phyloP scores from a whole-genome alignment of 2,113 vertebrate species.

The Ia io region DNA sequence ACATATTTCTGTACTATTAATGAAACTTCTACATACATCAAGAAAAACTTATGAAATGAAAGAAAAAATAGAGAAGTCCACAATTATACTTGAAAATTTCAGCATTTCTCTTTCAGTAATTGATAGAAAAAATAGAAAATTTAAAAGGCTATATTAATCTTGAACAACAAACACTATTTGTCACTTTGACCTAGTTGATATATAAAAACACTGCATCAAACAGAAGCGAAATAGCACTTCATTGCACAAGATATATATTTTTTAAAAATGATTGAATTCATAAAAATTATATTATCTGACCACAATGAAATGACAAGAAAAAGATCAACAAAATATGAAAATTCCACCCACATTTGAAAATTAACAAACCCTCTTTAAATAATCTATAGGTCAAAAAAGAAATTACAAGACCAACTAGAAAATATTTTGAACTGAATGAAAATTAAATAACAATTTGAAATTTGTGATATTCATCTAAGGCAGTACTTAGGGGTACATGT shows the following conservation, averaged over 20 bases:
- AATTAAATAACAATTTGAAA: neutral
- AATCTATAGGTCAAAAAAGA: neutral
- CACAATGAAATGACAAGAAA: neutral
- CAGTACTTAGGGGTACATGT: neutral
- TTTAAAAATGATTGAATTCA: neutral
- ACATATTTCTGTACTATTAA: neutral
- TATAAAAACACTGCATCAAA: neutral
- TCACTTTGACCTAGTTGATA: neutral
- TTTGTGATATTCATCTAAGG: neutral
- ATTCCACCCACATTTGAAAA: neutral
- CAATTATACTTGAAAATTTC: neutral
- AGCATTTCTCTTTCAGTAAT: neutral
- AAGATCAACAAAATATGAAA: neutral
- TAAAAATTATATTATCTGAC: neutral
- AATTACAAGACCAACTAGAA: neutral
- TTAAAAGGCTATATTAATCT: neutral
- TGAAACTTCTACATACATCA: neutral
- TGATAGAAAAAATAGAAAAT: neutral
- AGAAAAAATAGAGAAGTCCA: neutral
- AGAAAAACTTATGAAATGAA: neutral
- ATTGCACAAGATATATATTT: neutral
- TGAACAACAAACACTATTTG: neutral
- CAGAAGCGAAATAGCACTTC: neutral
- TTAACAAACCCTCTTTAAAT: neutral
- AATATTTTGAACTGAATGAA: neutral